A percentile compares a stretch with the other conserved stretches of the same genome.
Evolutionary conservation across 2,888 invertebrate species (phyloP).

Genomic region (Acronicta leporina): DNA sequence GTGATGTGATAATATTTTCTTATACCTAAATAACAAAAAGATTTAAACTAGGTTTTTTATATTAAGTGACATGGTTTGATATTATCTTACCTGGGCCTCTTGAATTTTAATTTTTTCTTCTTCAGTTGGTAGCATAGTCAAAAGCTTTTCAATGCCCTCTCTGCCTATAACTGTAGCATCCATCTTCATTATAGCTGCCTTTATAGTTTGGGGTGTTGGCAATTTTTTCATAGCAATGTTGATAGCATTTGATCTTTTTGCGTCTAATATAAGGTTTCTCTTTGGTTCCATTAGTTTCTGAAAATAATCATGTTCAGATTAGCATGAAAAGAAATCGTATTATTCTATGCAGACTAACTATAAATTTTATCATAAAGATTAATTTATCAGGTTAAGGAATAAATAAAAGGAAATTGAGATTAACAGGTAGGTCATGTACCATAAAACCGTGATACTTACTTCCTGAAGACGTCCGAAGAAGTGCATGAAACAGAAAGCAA

Average conservation of each 20-base stretch:
- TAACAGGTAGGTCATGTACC: background rate
- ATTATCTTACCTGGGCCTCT: constrained; percentile 93
- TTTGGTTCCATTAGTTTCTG: constrained; percentile 86
- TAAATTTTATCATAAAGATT: no score
- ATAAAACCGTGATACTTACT: constrained; percentile 64
- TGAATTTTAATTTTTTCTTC: constrained; percentile 98
- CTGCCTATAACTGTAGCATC: constrained; percentile 99
- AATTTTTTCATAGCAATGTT: constrained; percentile 99
- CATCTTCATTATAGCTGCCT: constrained; percentile 99
- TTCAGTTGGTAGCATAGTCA: constrained; percentile 99
- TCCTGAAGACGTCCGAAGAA: constrained; percentile 61
- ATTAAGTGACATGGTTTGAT: no score
- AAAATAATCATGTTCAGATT: constrained; percentile 20
- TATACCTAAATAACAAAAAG: no score
- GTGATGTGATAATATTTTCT: no score
- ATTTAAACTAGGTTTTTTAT: no score
- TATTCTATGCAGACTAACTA: no score
- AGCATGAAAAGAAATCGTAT: constrained; percentile 2
- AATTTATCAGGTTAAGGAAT: no score
- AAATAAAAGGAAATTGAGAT: background rate
- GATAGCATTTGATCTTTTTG: constrained; percentile 99
- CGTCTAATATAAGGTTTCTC: constrained; percentile 94
- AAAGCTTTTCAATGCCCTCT: constrained; percentile 99
- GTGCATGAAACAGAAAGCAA: constrained; percentile 63
- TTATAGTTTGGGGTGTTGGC: constrained; percentile 99